Conservation (phyloP, 1,140 invertebrate genomes). For the Sipha flava region DNA sequence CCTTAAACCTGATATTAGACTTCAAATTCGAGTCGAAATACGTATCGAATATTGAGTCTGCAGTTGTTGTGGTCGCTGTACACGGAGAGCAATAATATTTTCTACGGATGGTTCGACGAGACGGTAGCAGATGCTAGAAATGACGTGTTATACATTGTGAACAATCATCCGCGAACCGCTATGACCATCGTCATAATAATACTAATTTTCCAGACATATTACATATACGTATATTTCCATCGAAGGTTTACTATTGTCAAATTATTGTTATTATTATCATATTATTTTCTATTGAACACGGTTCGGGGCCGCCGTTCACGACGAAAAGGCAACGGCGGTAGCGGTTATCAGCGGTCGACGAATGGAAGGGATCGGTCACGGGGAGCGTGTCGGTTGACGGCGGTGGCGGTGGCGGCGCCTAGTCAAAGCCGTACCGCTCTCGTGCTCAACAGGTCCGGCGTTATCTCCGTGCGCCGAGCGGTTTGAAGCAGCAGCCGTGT, state of each 20-base stretch:
- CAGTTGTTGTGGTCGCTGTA: too few relatives aligned
- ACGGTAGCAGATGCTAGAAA: too few relatives aligned
- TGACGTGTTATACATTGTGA: too few relatives aligned
- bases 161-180: too few relatives aligned
- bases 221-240: too few relatives aligned
- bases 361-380: slow-evolving; percentile 27
- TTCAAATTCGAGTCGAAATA: too few relatives aligned
- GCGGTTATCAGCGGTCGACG: not conserved
- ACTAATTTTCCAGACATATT: too few relatives aligned
- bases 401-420: not conserved
- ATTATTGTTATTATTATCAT: not conserved
- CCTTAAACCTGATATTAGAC: too few relatives aligned
- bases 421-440: slow-evolving; percentile 10
- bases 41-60: too few relatives aligned
- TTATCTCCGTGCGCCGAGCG: not conserved
- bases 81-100: too few relatives aligned
- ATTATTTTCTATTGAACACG: not conserved
- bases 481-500: not conserved
- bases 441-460: slow-evolving; percentile 25
- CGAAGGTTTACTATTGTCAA: not conserved
- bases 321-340: not conserved
- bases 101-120: too few relatives aligned
- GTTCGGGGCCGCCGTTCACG: not conserved
- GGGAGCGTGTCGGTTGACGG: slow-evolving; percentile 17
- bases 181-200: too few relatives aligned